Percentiles rank a stretch among this genome's conserved stretches.
phyloP scores from a whole-genome alignment of 2,888 invertebrate species.

The Oscheius myriophilus region DNA sequence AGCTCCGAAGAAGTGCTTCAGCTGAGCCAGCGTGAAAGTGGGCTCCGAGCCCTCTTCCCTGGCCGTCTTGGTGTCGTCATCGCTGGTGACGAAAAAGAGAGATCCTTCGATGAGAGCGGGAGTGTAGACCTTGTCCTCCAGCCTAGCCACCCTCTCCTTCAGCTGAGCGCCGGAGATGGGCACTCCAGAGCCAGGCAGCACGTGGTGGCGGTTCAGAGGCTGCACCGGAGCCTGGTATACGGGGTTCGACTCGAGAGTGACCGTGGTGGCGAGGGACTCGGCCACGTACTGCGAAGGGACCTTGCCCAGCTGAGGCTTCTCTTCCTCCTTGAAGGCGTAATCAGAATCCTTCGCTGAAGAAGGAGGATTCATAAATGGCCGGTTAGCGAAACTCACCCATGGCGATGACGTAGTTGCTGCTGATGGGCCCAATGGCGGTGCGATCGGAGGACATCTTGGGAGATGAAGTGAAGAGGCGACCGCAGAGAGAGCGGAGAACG shows the following conservation, averaged over 20 bases:
- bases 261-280: conserved; percentile 4
- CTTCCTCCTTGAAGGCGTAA: conserved; percentile 17
- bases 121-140: conserved; percentile 20
- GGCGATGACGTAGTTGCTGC: too few species aligned
- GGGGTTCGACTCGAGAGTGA: conserved; percentile 11
- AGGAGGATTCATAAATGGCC: too few species aligned
- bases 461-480: too few species aligned
- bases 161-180: conserved; percentile 5
- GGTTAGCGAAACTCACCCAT: too few species aligned
- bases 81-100: conserved; percentile 8
- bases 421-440: too few species aligned
- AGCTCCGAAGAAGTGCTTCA: background rate
- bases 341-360: conserved; percentile 1
- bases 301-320: conserved; percentile 2
- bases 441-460: too few species aligned
- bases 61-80: conserved; percentile 21
- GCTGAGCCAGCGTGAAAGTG: conserved; percentile 3
- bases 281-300: conserved; percentile 20
- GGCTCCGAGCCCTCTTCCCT: conserved; percentile 9
- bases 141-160: conserved; percentile 14
- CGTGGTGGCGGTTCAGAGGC: conserved; percentile 4
- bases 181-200: conserved; percentile 8
- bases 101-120: conserved; percentile 1
- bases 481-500: too few species aligned
- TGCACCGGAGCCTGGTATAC: conserved; percentile 1